Conservation (phyloP, 2,888 invertebrate genomes). For the Ceraclea dissimilis region DNA sequence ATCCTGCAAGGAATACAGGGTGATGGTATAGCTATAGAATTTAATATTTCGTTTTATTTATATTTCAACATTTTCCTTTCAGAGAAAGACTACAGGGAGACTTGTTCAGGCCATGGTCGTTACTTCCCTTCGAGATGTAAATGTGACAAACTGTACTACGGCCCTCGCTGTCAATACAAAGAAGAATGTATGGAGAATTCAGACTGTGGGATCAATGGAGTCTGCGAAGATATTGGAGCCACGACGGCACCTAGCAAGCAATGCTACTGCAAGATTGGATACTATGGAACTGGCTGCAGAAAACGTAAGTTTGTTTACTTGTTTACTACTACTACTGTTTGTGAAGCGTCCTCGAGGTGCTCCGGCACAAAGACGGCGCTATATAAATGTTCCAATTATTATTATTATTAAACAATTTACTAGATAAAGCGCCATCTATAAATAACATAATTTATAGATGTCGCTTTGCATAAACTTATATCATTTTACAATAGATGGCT, state of each 20-base stretch:
- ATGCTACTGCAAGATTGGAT: constrained; percentile 87
- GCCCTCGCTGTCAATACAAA: constrained; percentile 75
- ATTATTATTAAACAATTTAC: too few species aligned
- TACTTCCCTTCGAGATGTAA: constrained; percentile 71
- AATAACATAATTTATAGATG: too few species aligned
- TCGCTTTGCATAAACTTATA: too few species aligned
- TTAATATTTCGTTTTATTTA: too few species aligned
- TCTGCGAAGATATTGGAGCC: constrained; percentile 73
- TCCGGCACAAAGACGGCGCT: too few species aligned
- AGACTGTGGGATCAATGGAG: constrained; percentile 82
- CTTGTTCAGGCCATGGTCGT: constrained; percentile 79
- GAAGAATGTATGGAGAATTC: constrained; percentile 80
- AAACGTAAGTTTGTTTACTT: constrained; percentile 66
- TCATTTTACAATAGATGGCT: too few species aligned
- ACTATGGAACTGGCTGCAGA: constrained; percentile 77
- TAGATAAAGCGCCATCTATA: too few species aligned
- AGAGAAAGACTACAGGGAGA: constrained; percentile 73
- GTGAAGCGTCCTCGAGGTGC: too few species aligned
- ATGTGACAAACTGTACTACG: constrained; percentile 74
- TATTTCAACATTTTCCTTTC: constrained; percentile 26
- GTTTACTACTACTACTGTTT: too few species aligned
- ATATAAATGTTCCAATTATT: too few species aligned
- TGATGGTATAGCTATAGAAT: too few species aligned
- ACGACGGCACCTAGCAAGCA: constrained; percentile 74
- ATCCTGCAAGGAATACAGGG: too few species aligned